Percentiles rank a stretch among this genome's conserved stretches.
Evolutionary conservation across 2,888 invertebrate species (phyloP).

Genomic region (Machimus rusticus): DNA sequence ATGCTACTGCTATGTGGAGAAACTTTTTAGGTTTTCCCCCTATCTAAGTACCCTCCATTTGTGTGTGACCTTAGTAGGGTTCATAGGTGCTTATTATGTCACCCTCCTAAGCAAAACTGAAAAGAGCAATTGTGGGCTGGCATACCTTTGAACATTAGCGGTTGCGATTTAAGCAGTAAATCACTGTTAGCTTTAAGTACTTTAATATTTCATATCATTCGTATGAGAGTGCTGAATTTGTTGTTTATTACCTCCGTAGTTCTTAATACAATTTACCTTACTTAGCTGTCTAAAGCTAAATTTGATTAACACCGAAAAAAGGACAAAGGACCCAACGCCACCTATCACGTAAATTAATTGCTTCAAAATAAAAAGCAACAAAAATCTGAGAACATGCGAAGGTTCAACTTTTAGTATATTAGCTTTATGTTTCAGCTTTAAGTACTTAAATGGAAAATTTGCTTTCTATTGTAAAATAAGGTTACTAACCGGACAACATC

Average conservation of each 20-base stretch:
- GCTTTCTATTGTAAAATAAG: neutral
- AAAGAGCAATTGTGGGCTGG: neutral
- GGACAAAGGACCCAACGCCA: neutral
- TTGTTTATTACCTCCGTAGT: neutral
- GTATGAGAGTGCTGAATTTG: neutral
- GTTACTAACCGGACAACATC: neutral
- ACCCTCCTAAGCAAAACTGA: neutral
- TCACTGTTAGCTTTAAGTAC: neutral
- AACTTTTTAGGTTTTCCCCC: neutral
- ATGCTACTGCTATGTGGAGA: neutral
- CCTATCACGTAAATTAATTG: neutral
- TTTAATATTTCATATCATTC: neutral
- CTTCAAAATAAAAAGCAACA: neutral
- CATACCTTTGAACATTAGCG: neutral
- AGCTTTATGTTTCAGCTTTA: neutral
- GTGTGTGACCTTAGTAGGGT: neutral
- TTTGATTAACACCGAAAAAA: neutral
- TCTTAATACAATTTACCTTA: neutral
- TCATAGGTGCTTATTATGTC: neutral
- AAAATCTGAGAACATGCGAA: neutral
- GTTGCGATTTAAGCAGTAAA: neutral
- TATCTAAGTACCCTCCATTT: neutral
- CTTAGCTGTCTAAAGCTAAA: neutral
- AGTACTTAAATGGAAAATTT: neutral
- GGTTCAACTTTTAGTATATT: neutral